Conservation (phyloP, 1,140 invertebrate species). For the Heterodera schachtii region DNA sequence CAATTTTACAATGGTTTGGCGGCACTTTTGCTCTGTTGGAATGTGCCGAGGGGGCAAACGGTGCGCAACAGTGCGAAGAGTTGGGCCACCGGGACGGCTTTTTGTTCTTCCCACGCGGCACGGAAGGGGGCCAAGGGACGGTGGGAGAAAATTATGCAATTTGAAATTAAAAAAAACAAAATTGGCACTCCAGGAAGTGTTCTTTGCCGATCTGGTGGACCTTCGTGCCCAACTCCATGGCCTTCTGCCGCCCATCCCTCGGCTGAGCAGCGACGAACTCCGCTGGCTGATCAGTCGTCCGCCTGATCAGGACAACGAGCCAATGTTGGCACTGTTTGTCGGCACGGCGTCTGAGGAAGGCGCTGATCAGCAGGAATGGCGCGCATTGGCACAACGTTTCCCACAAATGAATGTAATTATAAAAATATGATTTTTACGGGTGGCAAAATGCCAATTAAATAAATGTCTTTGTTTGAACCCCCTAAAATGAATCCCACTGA, state of each 20-base stretch:
- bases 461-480: background rate
- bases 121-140: background rate
- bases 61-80: background rate
- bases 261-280: background rate
- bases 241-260: background rate
- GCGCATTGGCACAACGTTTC: conserved; percentile 16
- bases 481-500: background rate
- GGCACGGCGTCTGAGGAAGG: background rate
- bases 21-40: conserved; percentile 1
- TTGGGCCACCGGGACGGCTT: background rate
- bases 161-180: background rate
- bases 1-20: background rate
- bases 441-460: background rate
- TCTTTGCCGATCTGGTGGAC: conserved; percentile 23
- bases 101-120: background rate
- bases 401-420: conserved; percentile 15
- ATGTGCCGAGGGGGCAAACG: background rate
- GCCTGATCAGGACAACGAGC: background rate
- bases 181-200: conserved; percentile 12
- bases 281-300: background rate
- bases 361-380: conserved; percentile 22
- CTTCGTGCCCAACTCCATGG: conserved; percentile 6
- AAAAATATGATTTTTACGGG: no score
- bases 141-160: background rate
- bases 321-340: conserved; percentile 13